Base-by-base conservation (phyloP, 2,113 vertebrate genomes). In the Pomatorhinus ruficollis region DNA sequence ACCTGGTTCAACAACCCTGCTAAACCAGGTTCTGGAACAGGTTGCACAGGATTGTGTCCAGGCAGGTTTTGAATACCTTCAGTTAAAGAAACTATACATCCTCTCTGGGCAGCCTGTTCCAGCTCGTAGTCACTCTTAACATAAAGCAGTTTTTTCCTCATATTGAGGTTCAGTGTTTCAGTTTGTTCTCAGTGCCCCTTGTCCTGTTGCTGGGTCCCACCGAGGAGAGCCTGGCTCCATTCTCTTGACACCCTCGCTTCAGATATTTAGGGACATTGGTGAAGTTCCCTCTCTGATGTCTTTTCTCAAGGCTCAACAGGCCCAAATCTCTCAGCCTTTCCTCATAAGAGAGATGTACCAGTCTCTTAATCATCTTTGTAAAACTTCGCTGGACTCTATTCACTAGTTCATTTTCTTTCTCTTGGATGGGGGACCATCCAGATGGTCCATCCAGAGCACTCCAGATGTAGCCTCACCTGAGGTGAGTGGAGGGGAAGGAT, bases 361-460 rank as follows among this genome's bases (percentile, higher is more conserved):
- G 6, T 39, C 25, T 28, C 21, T 57, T 60, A 35, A 44, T 23
- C 9, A 44, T 6, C 23, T 57, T 57, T 27, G 5, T 50, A 57
- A 16, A 42, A 31, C 12, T 57, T 37, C 0, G 0, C 18, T 66
- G 23, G 44, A 52, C 6, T 3, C 10, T 39, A 18, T 44, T 64
- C 15, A 50, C 6, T 35, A 33, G 13, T 42, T 64, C 1, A 4
- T 50, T 35, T 18, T 40, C 31, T 42, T 30, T 13, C 37, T 50
- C 10, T 23, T 65, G 27, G 33, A 7, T 0, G 0, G 5, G 3
- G 10, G 3, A 52, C 1, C 11, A 39, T 39, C 39, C 39, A 39
- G 39, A 39, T 39, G 39, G 39, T 39, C 39, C 39, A 39, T 39
- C 39, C 39, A 39, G 39, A 39, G 39, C 10, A 28, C 27, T 72